These are phyloP conservation scores for Cettia cetti DNA, from an alignment of 2,113 vertebrate species.

Conservation along the genomic window DNA sequence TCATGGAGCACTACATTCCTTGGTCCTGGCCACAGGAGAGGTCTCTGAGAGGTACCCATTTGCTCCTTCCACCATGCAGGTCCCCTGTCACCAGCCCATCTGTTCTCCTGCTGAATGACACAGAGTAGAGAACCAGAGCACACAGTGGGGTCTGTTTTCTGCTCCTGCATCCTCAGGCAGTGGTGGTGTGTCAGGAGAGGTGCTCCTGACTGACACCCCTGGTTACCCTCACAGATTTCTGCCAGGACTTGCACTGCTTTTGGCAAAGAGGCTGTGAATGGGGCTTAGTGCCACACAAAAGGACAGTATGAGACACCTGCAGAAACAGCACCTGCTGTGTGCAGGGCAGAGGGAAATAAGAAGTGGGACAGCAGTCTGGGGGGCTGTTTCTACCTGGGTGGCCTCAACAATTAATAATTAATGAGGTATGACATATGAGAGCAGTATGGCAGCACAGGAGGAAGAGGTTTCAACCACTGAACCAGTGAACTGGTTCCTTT, in stretches of 20 bases:
- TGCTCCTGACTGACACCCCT: background rate
- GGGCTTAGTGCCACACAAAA: background rate
- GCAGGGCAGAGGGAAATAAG: background rate
- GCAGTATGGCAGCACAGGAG: background rate
- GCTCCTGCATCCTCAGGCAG: background rate
- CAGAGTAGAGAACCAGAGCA: background rate
- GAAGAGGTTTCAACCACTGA: background rate
- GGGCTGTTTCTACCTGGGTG: background rate
- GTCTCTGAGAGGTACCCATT: background rate
- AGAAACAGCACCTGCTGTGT: background rate
- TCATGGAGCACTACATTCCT: background rate
- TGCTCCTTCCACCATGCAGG: background rate
- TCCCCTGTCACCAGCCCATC: background rate
- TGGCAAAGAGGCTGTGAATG: accelerated
- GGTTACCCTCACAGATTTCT: background rate
- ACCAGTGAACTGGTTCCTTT: background rate
- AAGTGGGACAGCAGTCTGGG: background rate
- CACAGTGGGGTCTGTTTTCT: background rate
- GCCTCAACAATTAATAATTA: background rate
- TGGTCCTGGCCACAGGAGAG: background rate
- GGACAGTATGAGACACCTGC: accelerated
- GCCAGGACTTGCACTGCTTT: background rate
- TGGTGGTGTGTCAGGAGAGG: background rate
- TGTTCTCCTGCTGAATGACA: background rate
- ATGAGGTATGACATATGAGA: accelerated